These are phyloP conservation scores for Miltochrista miniata DNA, from an alignment of 2,888 invertebrate genomes.

Conservation along the genomic window DNA sequence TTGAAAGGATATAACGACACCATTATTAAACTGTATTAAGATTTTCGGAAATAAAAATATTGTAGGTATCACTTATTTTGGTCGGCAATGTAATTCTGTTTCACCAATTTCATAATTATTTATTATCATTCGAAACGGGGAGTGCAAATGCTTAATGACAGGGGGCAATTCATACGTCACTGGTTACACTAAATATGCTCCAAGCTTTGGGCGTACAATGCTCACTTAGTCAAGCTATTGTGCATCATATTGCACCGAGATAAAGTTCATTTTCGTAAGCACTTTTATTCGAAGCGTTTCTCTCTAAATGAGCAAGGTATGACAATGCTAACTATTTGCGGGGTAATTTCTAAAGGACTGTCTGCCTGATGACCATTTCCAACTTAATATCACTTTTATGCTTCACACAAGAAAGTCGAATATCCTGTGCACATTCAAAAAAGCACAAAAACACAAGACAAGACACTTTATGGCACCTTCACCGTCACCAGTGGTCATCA, in stretches of 20 bases:
- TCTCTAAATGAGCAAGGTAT: conserved; percentile 64
- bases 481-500: conserved; percentile 25
- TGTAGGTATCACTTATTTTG: no score
- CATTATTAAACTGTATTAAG: not conserved
- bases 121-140: conserved; percentile 37
- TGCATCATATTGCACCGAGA: conserved; percentile 14
- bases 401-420: not conserved
- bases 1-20: not conserved
- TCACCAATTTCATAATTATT: conserved; percentile 50
- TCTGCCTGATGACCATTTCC: conserved; percentile 51
- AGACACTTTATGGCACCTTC: conserved; percentile 19
- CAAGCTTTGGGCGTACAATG: conserved; percentile 59
- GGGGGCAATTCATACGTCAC: conserved; percentile 49
- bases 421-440: not conserved
- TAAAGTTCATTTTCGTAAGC: conserved; percentile 11
- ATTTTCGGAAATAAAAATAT: not conserved
- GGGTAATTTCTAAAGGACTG: conserved; percentile 43
- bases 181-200: conserved; percentile 68
- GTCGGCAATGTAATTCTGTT: conserved; percentile 20
- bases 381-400: not conserved
- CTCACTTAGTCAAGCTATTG: conserved; percentile 51
- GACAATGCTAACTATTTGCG: conserved; percentile 54
- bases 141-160: conserved; percentile 46
- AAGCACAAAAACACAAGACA: conserved; percentile 6
- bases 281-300: conserved; percentile 14